Base-by-base conservation (phyloP, 1,140 invertebrate species). In the Drosophila sulfurigaster region DNA sequence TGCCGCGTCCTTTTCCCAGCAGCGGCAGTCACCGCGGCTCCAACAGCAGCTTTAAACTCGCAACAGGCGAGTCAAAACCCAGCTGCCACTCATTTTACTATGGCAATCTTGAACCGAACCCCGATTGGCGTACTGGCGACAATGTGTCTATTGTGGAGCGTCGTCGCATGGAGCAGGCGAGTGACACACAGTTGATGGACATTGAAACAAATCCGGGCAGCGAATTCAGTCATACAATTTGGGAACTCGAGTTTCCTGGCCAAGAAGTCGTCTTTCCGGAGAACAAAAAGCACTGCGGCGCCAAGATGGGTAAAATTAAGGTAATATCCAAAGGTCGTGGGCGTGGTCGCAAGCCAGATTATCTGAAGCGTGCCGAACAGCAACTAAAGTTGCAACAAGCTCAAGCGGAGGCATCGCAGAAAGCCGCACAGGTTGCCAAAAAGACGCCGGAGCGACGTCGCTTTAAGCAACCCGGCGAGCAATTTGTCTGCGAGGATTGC, bases 401-500 rank as follows among this genome's bases (percentile, higher is more conserved):
- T 10, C 3, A 16, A 38, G 13, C 4, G 3, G 2, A 35, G 28
- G 5, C 4, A 8, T 49, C 45, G n/a, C 15, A 11, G 3, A 15
- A 13, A 20, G 30, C 30, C 0, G 13, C 15, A 4, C 64, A 57
- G 13, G 6, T 8, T 1, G 59, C 59, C 13, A 66, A 49, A 20
- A 68, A 69, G 32, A 38, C 32, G 92, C 71, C 91, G 0, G 79
- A 73, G 30, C 51, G 58, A 3, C 74, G 85, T 0, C 64, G 68
- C 1, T 13, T 43, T 0, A 88, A 67, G 20, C 63, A 48, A 11
- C 75, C 67, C 5, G 85, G 70, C 7, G 81, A 83, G 54, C 51
- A 70, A 5, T 88, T 89, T 5, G 16, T 89, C 32, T 95, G 94
- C 81, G 93, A 90, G 0, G 93, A 93, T 38, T 95, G 94, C 73